Percentiles rank a stretch among this genome's conserved stretches.
These are phyloP conservation scores for Mythimna ferrago DNA, from an alignment of 2,888 invertebrate genomes.

Conservation along the genomic window DNA sequence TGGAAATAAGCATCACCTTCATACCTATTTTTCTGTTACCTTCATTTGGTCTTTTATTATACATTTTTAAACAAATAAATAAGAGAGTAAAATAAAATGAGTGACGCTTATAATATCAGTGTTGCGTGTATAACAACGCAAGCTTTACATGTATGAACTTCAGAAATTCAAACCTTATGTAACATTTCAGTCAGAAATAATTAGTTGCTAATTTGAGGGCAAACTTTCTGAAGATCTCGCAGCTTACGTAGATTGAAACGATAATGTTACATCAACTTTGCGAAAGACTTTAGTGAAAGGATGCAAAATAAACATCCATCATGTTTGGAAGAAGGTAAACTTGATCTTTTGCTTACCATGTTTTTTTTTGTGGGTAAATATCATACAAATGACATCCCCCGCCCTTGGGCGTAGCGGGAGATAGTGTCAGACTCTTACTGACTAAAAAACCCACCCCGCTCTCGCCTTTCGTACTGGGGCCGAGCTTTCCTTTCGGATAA, in stretches of 20 bases:
- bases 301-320: conserved; percentile 37
- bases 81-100: background rate
- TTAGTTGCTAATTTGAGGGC: conserved; percentile 20
- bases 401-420: too few species aligned
- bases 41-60: too few species aligned
- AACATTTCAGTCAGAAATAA: conserved; percentile 20
- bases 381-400: too few species aligned
- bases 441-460: too few species aligned
- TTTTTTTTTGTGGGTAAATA: too few species aligned
- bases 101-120: background rate
- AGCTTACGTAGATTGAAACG: conserved; percentile 33
- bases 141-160: too few species aligned
- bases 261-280: conserved; percentile 33
- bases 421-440: too few species aligned
- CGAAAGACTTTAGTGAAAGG: conserved; percentile 19
- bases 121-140: background rate
- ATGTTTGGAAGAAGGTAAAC: conserved; percentile 17
- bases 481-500: too few species aligned
- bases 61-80: too few species aligned
- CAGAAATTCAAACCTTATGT: background rate
- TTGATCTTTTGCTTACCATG: conserved; percentile 1
- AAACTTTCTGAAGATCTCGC: conserved; percentile 15
- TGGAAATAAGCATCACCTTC: too few species aligned
- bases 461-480: too few species aligned
- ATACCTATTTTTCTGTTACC: too few species aligned